A percentile compares a stretch with the other conserved stretches of the same genome.
Evolutionary conservation across 2,797 vertebrate species (phyloP).

Genomic region (Neopelma chrysocephalum): DNA sequence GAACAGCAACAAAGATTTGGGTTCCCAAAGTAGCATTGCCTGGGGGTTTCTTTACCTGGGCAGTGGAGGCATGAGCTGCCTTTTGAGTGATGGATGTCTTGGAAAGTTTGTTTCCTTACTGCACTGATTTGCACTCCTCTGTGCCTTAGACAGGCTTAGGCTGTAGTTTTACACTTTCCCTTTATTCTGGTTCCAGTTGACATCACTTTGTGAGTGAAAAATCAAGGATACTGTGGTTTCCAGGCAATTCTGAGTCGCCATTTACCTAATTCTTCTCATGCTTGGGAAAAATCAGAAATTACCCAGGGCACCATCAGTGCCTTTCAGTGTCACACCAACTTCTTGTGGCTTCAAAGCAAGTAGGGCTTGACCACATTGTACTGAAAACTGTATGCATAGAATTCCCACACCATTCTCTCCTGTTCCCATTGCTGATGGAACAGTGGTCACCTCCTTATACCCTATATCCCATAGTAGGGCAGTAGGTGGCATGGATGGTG

Average conservation of each 20-base stretch:
- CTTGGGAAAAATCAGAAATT: neutral
- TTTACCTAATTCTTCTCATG: neutral
- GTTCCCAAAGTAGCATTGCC: neutral
- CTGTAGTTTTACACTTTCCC: neutral
- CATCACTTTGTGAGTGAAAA: neutral
- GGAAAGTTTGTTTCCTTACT: neutral
- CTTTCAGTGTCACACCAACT: neutral
- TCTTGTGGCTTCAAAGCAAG: neutral
- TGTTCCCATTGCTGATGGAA: neutral
- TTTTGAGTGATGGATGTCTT: neutral
- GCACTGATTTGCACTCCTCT: neutral
- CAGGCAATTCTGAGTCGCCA: neutral
- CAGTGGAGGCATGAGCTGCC: neutral
- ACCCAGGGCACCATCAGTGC: neutral
- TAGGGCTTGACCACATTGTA: fast-evolving
- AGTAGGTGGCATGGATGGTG: neutral
- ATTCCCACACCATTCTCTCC: neutral
- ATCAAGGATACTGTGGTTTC: neutral
- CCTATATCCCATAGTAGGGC: neutral
- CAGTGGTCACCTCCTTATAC: neutral
- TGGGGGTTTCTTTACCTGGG: neutral
- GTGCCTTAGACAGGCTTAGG: neutral
- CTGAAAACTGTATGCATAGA: neutral
- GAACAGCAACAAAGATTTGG: neutral
- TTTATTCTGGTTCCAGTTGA: neutral